phyloP scores from a whole-genome alignment of 2,888 invertebrate species.

The Platypus cylindrus region DNA sequence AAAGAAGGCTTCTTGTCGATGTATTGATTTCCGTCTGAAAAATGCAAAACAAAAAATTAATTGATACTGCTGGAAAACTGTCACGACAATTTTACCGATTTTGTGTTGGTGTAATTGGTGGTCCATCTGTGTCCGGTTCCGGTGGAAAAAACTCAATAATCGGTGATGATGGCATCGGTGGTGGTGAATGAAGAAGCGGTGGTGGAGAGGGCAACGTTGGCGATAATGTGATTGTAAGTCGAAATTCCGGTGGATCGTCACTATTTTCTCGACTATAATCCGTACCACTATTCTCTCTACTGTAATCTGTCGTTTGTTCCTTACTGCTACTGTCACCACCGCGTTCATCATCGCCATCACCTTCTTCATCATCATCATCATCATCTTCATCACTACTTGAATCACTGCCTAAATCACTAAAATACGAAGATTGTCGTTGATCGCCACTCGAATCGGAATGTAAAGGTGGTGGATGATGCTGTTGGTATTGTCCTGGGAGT shows the following conservation, averaged over 20 bases:
- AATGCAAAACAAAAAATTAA: not conserved
- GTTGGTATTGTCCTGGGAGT: conserved; percentile 16
- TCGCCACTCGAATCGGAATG: too few species aligned
- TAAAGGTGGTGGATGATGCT: conserved; percentile 14
- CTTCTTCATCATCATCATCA: conserved; percentile 20
- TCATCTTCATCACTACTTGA: conserved; percentile 35
- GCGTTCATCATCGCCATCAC: conserved; percentile 11
- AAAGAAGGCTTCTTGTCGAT: conserved; percentile 72
- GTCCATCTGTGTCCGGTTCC: conserved; percentile 25
- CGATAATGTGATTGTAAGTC: conserved; percentile 50
- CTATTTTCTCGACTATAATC: conserved; percentile 13
- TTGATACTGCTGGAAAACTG: not conserved
- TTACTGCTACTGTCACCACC: conserved; percentile 8
- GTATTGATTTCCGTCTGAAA: conserved; percentile 55
- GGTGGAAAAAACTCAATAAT: conserved; percentile 47
- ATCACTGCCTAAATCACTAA: conserved; percentile 40
- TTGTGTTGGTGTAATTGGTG: conserved; percentile 27
- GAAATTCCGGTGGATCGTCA: conserved; percentile 37
- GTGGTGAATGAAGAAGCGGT: conserved; percentile 24
- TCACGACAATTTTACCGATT: conserved; percentile 19
- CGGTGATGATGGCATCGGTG: conserved; percentile 36
- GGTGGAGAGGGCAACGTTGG: conserved; percentile 35
- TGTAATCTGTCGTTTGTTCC: conserved; percentile 8
- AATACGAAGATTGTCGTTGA: conserved; percentile 6
- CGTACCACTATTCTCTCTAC: conserved; percentile 9